phyloP scores from a whole-genome alignment of 2,888 invertebrate genomes.

The Apantesis nais region DNA sequence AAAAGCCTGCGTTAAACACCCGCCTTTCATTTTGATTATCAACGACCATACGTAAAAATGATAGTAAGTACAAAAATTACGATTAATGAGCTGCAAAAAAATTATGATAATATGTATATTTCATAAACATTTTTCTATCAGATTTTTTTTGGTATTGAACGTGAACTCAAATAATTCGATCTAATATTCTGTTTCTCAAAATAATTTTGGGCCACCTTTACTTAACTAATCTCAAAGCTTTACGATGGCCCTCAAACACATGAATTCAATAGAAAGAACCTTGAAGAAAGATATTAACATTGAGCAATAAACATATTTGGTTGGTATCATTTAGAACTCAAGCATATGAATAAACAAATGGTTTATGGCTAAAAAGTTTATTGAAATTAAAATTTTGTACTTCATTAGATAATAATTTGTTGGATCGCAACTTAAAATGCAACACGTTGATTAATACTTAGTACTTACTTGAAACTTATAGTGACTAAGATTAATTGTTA shows the following conservation, averaged over 20 bases:
- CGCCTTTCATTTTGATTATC: too few relatives aligned
- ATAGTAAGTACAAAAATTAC: too few relatives aligned
- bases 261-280: neutral
- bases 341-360: neutral
- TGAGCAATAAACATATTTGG: neutral
- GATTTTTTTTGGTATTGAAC: too few relatives aligned
- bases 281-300: neutral
- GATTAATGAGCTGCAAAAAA: too few relatives aligned
- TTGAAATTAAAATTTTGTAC: neutral
- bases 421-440: slow-evolving; percentile 25
- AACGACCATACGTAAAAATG: too few relatives aligned
- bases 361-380: neutral
- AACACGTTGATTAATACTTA: slow-evolving; percentile 30
- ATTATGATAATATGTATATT: too few relatives aligned
- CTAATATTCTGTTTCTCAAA: too few relatives aligned
- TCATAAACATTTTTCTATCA: too few relatives aligned
- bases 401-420: slow-evolving; percentile 37
- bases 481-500: slow-evolving; percentile 38
- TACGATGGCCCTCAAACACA: neutral
- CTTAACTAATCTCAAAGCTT: neutral
- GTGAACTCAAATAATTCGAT: too few relatives aligned
- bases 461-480: slow-evolving; percentile 23
- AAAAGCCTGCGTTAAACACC: too few relatives aligned
- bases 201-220: too few relatives aligned
- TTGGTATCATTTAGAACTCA: neutral